A percentile compares a stretch with the other conserved stretches of the same genome.
These are phyloP conservation scores for Morus bassanus DNA, from an alignment of 2,797 vertebrate species.

Conservation along the genomic window DNA sequence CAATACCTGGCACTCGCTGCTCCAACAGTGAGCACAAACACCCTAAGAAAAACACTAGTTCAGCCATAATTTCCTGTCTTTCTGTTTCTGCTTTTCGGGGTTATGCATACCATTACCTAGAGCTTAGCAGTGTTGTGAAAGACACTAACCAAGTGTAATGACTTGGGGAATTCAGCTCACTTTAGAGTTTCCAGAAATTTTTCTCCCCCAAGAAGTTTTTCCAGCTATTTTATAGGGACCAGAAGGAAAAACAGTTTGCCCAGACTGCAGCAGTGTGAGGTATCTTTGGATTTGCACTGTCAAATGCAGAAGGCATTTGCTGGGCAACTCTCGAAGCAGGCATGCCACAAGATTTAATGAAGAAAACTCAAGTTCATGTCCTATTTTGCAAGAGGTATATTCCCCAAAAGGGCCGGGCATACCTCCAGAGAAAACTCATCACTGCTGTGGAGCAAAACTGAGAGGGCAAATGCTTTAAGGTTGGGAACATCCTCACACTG, in stretches of 20 bases:
- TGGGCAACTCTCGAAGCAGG: background rate
- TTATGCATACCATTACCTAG: constrained; percentile 66
- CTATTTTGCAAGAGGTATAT: constrained; percentile 33
- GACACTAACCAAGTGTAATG: constrained; percentile 63
- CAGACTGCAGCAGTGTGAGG: constrained; percentile 5
- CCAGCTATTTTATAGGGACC: constrained; percentile 39
- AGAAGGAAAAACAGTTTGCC: constrained; percentile 42
- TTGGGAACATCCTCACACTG: background rate
- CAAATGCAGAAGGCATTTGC: constrained; percentile 8
- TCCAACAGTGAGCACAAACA: constrained; percentile 59
- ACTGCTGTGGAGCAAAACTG: background rate
- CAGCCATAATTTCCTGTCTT: constrained; percentile 72
- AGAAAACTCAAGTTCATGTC: constrained; percentile 9
- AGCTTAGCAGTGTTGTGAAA: constrained; percentile 64
- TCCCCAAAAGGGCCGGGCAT: background rate
- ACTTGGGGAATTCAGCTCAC: constrained; percentile 45
- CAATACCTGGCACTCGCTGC: constrained; percentile 61
- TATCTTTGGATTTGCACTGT: background rate
- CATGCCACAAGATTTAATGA: background rate
- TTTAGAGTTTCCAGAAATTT: constrained; percentile 48
- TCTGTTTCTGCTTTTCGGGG: constrained; percentile 62
- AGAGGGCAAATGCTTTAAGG: background rate
- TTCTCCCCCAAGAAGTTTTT: constrained; percentile 44
- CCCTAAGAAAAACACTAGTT: constrained; percentile 69
- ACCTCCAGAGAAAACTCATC: constrained; percentile 29